Percentiles rank a stretch among this genome's conserved stretches.
phyloP scores from a whole-genome alignment of 2,888 invertebrate species.

The Lymantria dispar region DNA sequence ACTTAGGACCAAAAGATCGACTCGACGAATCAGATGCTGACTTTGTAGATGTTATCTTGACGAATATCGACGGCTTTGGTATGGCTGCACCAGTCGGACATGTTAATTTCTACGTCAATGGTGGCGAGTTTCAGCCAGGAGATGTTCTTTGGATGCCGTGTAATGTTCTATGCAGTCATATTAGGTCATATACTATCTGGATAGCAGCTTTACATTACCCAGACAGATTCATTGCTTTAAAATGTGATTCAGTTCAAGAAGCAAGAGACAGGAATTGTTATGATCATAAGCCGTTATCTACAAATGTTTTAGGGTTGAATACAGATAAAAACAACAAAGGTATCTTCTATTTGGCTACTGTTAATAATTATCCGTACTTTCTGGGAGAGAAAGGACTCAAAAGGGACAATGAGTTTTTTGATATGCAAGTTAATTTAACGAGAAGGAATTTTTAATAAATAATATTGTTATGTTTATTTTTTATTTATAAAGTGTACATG shows the following conservation, averaged over 20 bases:
- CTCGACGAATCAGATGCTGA: constrained; percentile 60
- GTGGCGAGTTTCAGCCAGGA: constrained; percentile 59
- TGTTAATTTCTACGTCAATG: constrained; percentile 65
- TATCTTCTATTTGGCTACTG: constrained; percentile 47
- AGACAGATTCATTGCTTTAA: constrained; percentile 44
- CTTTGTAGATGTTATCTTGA: constrained; percentile 54
- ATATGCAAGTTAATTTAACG: constrained; percentile 24
- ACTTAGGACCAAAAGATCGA: constrained; percentile 53
- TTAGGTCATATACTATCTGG: constrained; percentile 45
- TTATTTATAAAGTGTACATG: background rate
- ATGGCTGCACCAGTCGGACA: constrained; percentile 64
- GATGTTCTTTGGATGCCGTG: constrained; percentile 45
- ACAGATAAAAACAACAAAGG: constrained; percentile 41
- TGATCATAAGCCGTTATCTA: constrained; percentile 39
- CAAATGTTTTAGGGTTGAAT: constrained; percentile 45
- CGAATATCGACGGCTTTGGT: constrained; percentile 63
- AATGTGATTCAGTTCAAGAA: constrained; percentile 51
- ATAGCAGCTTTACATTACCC: constrained; percentile 44
- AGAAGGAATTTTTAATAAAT: background rate
- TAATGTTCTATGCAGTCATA: constrained; percentile 46
- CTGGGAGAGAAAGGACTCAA: constrained; percentile 56
- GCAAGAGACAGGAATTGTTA: constrained; percentile 48
- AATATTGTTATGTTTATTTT: background rate
- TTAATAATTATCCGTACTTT: constrained; percentile 51
- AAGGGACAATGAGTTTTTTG: constrained; percentile 47